Conservation (phyloP, 2,797 vertebrate species). For the Sebastes iracundus region DNA sequence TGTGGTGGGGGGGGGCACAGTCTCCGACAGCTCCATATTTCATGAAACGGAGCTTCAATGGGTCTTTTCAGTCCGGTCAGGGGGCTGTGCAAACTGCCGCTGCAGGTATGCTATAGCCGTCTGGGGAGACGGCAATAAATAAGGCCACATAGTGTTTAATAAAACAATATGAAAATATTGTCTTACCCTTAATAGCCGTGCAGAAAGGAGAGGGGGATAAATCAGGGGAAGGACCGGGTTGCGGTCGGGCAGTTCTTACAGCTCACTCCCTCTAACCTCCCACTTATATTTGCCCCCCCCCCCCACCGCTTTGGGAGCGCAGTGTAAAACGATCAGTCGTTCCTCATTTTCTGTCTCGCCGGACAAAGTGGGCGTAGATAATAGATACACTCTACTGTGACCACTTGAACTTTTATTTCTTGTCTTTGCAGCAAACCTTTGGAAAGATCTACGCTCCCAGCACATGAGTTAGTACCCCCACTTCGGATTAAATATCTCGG, state of each 20-base stretch:
- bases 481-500: constrained; percentile 5
- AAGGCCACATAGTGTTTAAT: constrained; percentile 75
- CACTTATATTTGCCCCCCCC: constrained; percentile 14
- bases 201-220: constrained; percentile 62
- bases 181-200: constrained; percentile 64
- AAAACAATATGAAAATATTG: constrained; percentile 79
- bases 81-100: constrained; percentile 51
- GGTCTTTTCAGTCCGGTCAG: constrained; percentile 64
- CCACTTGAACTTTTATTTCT: constrained; percentile 25
- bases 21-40: constrained; percentile 61
- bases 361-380: constrained; percentile 12
- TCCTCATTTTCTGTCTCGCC: constrained; percentile 40
- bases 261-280: constrained; percentile 23
- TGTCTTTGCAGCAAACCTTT: not conserved
- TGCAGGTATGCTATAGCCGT: constrained; percentile 40
- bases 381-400: constrained; percentile 34
- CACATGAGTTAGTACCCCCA: not conserved
- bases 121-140: constrained; percentile 70
- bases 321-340: constrained; percentile 52
- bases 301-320: not conserved
- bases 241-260: constrained; percentile 47
- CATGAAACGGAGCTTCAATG: constrained; percentile 53
- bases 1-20: not conserved
- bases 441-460: constrained; percentile 12
- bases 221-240: constrained; percentile 42